Evolutionary conservation across 2,888 invertebrate species (phyloP).

Genomic region (Ligdia adustata): DNA sequence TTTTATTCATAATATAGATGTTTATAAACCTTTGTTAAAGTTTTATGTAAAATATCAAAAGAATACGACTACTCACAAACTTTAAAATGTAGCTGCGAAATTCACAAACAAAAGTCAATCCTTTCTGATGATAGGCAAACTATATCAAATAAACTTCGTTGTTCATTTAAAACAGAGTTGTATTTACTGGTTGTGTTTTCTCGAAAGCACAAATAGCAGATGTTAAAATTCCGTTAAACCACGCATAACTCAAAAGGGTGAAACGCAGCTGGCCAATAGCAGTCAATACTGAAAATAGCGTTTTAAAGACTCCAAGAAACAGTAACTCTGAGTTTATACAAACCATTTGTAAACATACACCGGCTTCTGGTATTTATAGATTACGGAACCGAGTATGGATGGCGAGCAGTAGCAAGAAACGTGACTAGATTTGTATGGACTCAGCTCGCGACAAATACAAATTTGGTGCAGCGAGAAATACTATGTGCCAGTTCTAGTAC

Average conservation of each 20-base stretch:
- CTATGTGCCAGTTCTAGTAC: not conserved
- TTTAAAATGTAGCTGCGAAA: too few species aligned
- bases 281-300: slow-evolving; percentile 29
- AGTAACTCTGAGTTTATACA: slow-evolving; percentile 35
- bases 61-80: too few species aligned
- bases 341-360: slow-evolving; percentile 37
- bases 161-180: too few species aligned
- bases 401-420: slow-evolving; percentile 3
- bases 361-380: slow-evolving; percentile 30
- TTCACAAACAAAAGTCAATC: too few species aligned
- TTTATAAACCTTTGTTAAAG: too few species aligned
- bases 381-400: slow-evolving; percentile 17
- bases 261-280: slow-evolving; percentile 11
- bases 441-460: slow-evolving; percentile 13
- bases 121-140: too few species aligned
- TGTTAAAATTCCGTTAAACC: slow-evolving; percentile 5
- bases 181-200: too few species aligned
- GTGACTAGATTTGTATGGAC: slow-evolving; percentile 16
- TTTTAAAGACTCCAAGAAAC: slow-evolving; percentile 34
- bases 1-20: too few species aligned
- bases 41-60: too few species aligned
- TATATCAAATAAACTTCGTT: too few species aligned
- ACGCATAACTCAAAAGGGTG: slow-evolving; percentile 3
- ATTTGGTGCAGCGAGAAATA: slow-evolving; percentile 7
- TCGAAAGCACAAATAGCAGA: slow-evolving; percentile 1